These are phyloP conservation scores for Megalurothrips usitatus DNA, from an alignment of 2,888 invertebrate genomes.

Conservation along the genomic window DNA sequence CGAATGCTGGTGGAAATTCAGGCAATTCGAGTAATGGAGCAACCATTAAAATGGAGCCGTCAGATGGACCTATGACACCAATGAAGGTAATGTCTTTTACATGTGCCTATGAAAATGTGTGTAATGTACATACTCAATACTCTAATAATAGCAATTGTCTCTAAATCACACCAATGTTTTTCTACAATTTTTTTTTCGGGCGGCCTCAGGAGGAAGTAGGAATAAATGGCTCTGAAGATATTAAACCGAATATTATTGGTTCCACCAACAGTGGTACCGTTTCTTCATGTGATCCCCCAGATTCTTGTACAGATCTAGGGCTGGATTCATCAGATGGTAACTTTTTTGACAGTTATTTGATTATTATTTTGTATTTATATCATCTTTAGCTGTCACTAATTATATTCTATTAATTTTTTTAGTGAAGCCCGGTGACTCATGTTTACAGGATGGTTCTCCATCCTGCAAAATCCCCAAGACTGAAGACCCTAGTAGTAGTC, in stretches of 20 bases:
- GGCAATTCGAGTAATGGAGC: background rate
- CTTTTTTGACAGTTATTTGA: background rate
- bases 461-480: slow-evolving; percentile 39
- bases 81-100: background rate
- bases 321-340: slow-evolving; percentile 17
- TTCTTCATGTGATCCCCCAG: background rate
- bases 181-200: background rate
- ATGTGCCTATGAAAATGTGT: background rate
- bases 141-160: background rate
- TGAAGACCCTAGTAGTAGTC: slow-evolving; percentile 39
- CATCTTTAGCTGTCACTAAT: background rate
- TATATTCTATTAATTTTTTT: slow-evolving; percentile 28
- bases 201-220: background rate
- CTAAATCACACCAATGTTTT: background rate
- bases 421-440: slow-evolving; percentile 38
- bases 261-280: slow-evolving; percentile 1
- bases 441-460: slow-evolving; percentile 37
- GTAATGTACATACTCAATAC: background rate
- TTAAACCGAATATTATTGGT: slow-evolving; percentile 18
- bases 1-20: background rate
- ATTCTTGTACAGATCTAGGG: slow-evolving; percentile 4
- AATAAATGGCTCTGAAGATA: slow-evolving; percentile 10
- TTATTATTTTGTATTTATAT: background rate
- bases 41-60: slow-evolving; percentile 14
- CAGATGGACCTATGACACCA: background rate